These are phyloP conservation scores for Portevinia maculata DNA, from an alignment of 2,888 invertebrate species.

Conservation along the genomic window DNA sequence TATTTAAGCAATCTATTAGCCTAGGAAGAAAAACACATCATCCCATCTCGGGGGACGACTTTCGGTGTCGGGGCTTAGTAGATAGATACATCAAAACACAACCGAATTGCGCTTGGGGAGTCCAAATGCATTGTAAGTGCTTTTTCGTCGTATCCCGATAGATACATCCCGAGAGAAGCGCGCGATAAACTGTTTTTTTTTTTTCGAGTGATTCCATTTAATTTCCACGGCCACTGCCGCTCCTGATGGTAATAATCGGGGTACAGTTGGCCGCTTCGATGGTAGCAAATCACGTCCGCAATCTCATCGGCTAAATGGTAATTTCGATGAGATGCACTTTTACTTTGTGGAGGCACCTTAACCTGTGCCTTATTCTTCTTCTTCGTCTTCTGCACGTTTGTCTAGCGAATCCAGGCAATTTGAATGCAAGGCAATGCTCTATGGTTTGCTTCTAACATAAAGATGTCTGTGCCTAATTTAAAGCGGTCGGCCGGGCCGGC, in stretches of 20 bases:
- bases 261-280: slow-evolving; percentile 8
- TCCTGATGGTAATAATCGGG: slow-evolving; percentile 39
- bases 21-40: slow-evolving; percentile 38
- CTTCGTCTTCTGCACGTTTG: slow-evolving; percentile 16
- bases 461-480: slow-evolving; percentile 37
- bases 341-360: slow-evolving; percentile 50
- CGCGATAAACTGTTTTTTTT: slow-evolving; percentile 42
- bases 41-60: slow-evolving; percentile 15
- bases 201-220: slow-evolving; percentile 57
- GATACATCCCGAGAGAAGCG: slow-evolving; percentile 38
- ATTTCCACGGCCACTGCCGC: slow-evolving; percentile 36
- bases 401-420: slow-evolving; percentile 22
- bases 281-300: slow-evolving; percentile 74
- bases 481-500: not conserved
- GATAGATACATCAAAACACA: slow-evolving; percentile 61
- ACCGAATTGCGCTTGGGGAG: slow-evolving; percentile 19
- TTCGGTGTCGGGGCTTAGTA: slow-evolving; percentile 32
- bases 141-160: slow-evolving; percentile 10
- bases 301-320: slow-evolving; percentile 72
- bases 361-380: slow-evolving; percentile 20
- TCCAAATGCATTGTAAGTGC: slow-evolving; percentile 12
- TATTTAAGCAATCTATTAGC: slow-evolving; percentile 64
- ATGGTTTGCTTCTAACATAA: slow-evolving; percentile 43
- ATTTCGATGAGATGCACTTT: slow-evolving; percentile 70
- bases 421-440: slow-evolving; percentile 30